phyloP scores from a whole-genome alignment of 2,113 vertebrate genomes.

The Neomonachus schauinslandi region DNA sequence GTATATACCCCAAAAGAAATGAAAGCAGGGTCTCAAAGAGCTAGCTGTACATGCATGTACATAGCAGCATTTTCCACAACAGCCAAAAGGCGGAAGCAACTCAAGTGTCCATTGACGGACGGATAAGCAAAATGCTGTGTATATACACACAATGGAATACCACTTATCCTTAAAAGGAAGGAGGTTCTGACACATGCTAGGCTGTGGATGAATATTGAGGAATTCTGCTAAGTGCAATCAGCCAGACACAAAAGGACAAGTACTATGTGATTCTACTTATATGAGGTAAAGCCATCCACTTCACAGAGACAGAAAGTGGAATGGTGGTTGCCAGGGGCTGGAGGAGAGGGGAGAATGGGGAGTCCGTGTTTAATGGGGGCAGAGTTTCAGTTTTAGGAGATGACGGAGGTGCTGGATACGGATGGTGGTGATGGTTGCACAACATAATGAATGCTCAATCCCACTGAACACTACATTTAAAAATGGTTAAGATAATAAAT shows the following conservation, averaged over 20 bases:
- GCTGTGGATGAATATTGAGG: not conserved
- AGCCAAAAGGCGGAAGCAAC: not conserved
- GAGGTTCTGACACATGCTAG: not conserved
- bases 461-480: not conserved
- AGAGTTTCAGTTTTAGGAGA: not conserved
- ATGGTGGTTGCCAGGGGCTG: accelerated
- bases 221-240: not conserved
- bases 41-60: not conserved
- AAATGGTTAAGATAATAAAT: not conserved
- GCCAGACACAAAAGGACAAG: not conserved
- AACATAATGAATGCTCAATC: not conserved
- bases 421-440: not conserved
- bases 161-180: not conserved
- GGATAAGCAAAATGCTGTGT: not conserved
- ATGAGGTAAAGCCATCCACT: not conserved
- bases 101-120: not conserved
- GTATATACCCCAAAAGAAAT: not conserved
- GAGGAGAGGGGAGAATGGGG: accelerated
- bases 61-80: not conserved
- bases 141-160: not conserved
- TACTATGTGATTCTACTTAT: accelerated
- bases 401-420: not conserved
- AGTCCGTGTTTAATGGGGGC: accelerated
- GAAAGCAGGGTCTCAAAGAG: not conserved
- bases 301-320: not conserved